Evolutionary conservation across 2,888 invertebrate species (phyloP).

Genomic region (Drosophila rubida): DNA sequence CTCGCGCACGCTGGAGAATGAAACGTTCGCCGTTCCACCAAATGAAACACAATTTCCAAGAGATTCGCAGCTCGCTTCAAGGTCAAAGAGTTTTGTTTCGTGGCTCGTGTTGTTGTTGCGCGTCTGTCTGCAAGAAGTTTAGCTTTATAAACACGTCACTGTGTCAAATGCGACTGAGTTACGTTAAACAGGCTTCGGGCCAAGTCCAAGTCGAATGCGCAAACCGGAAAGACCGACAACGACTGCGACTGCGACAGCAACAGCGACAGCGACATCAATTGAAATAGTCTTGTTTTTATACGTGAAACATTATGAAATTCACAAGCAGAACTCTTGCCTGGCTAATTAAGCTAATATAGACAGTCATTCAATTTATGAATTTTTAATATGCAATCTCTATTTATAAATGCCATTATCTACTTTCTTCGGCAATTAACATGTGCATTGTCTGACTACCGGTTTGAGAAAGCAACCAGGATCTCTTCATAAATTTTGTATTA

Average conservation of each 20-base stretch:
- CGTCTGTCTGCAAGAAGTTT: constrained; percentile 30
- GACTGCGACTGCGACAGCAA: no score
- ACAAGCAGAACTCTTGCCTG: not conserved
- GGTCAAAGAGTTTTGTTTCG: constrained; percentile 62
- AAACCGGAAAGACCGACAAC: constrained; percentile 12
- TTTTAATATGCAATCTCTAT: not conserved
- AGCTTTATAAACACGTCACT: constrained; percentile 71
- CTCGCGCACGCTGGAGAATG: constrained; percentile 69
- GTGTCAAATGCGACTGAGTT: constrained; percentile 75
- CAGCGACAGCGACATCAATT: not conserved
- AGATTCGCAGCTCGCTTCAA: constrained; percentile 62
- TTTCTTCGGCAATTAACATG: not conserved
- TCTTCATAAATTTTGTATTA: not conserved
- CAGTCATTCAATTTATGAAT: not conserved
- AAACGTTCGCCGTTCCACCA: constrained; percentile 70
- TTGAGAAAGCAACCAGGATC: constrained; percentile 1
- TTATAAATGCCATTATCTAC: not conserved
- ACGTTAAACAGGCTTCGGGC: constrained; percentile 47
- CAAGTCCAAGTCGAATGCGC: not conserved
- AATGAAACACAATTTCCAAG: constrained; percentile 65
- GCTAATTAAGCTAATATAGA: not conserved
- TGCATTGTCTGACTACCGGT: not conserved
- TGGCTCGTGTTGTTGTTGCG: constrained; percentile 1
- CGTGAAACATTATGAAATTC: not conserved
- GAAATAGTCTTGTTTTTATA: constrained; percentile 7